Percentiles rank a stretch among this genome's conserved stretches.
Conservation (phyloP, 2,113 vertebrate species). For the Otolemur garnettii region DNA sequence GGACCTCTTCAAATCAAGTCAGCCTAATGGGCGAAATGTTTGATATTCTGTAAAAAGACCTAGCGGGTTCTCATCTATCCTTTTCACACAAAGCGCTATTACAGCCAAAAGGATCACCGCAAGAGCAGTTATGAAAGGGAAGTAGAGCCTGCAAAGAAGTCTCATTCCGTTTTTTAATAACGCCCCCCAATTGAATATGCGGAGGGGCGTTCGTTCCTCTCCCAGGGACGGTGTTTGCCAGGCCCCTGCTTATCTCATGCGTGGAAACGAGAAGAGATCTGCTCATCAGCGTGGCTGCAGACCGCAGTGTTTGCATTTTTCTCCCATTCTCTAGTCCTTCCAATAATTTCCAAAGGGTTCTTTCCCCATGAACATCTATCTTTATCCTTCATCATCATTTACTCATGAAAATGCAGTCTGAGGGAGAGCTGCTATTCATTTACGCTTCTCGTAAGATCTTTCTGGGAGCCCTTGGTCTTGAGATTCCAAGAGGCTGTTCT, state of each 20-base stretch:
- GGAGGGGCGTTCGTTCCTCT: not conserved
- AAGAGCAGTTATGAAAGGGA: slow-evolving; percentile 22
- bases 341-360: not conserved
- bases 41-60: slow-evolving; percentile 59
- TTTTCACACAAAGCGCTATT: slow-evolving; percentile 14
- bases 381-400: not conserved
- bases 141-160: not conserved
- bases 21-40: slow-evolving; percentile 58
- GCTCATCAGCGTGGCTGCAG: not conserved
- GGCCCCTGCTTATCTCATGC: not conserved
- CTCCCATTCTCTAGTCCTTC: not conserved
- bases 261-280: not conserved
- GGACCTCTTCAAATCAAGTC: slow-evolving; percentile 67
- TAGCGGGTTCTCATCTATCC: not conserved
- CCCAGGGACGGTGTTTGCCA: not conserved
- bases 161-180: not conserved
- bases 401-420: not conserved
- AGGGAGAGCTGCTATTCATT: not conserved
- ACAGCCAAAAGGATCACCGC: not conserved
- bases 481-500: slow-evolving; percentile 7
- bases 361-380: not conserved
- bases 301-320: not conserved
- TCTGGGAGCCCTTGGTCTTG: slow-evolving; percentile 40
- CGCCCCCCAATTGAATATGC: not conserved
- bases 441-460: not conserved